phyloP scores from a whole-genome alignment of 2,113 vertebrate genomes.

The Aptenodytes patagonicus region DNA sequence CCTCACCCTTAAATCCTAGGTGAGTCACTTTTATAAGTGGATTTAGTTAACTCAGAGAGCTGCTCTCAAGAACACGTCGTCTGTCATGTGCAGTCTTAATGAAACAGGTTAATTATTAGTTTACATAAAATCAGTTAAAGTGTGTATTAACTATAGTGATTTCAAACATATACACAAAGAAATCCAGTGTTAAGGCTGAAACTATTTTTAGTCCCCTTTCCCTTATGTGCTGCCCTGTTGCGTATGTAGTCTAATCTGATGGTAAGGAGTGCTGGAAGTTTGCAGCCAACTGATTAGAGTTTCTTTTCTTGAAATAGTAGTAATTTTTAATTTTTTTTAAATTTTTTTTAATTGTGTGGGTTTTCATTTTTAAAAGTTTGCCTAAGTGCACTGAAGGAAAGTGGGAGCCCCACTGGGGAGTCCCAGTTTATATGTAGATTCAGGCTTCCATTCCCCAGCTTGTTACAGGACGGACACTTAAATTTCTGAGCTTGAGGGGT shows the following conservation, averaged over 20 bases:
- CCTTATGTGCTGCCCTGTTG: background rate
- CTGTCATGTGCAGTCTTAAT: background rate
- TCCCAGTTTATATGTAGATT: background rate
- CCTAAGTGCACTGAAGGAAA: background rate
- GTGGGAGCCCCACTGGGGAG: background rate
- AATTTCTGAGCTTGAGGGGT: background rate
- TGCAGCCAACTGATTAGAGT: background rate
- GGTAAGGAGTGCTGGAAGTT: background rate
- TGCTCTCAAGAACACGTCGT: background rate
- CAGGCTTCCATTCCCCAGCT: background rate
- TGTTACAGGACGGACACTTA: background rate
- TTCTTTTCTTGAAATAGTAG: background rate
- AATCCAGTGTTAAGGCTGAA: background rate
- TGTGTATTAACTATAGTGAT: background rate
- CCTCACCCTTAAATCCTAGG: background rate
- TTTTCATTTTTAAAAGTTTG: background rate
- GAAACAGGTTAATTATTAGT: background rate
- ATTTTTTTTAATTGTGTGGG: rapidly evolving
- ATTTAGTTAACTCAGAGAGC: background rate
- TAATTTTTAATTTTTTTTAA: background rate
- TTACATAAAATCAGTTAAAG: background rate
- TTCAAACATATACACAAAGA: background rate
- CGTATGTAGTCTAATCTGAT: background rate
- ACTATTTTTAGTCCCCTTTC: background rate
- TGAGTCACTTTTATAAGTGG: background rate